Percentiles rank a stretch among this genome's conserved stretches.
phyloP scores from a whole-genome alignment of 2,113 vertebrate species.

The Sturnira hondurensis region DNA sequence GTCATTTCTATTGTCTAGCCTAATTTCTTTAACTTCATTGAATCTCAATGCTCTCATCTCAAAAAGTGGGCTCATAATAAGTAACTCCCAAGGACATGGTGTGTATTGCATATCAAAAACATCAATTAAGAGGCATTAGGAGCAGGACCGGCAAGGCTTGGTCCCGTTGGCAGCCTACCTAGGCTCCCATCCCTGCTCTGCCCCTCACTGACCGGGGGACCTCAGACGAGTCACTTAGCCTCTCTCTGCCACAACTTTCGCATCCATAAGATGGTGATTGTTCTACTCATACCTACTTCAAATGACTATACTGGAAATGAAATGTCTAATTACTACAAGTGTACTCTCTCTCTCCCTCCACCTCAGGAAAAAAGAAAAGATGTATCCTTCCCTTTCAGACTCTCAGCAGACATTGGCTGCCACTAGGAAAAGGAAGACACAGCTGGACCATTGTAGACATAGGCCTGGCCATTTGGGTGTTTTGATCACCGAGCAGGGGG shows the following conservation, averaged over 20 bases:
- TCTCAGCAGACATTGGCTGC: background rate
- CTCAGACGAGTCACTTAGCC: background rate
- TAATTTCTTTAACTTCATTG: background rate
- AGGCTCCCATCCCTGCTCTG: background rate
- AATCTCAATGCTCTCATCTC: background rate
- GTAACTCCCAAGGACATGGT: background rate
- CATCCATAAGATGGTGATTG: background rate
- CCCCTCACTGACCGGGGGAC: rapidly evolving
- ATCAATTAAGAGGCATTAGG: background rate
- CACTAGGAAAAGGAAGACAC: background rate
- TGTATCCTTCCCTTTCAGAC: background rate
- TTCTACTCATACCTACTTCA: background rate
- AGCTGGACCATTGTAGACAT: background rate
- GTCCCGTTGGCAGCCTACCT: background rate
- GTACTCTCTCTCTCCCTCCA: background rate
- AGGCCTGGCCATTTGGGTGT: background rate
- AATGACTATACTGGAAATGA: background rate
- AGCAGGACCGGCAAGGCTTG: rapidly evolving
- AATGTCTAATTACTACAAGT: background rate
- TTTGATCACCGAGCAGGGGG: background rate
- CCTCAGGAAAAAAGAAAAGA: background rate
- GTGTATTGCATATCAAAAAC: background rate
- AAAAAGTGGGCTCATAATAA: background rate
- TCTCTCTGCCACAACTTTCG: background rate
- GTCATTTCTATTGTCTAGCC: background rate